Conservation (phyloP, 2,888 invertebrate genomes). For the Hesperia comma region DNA sequence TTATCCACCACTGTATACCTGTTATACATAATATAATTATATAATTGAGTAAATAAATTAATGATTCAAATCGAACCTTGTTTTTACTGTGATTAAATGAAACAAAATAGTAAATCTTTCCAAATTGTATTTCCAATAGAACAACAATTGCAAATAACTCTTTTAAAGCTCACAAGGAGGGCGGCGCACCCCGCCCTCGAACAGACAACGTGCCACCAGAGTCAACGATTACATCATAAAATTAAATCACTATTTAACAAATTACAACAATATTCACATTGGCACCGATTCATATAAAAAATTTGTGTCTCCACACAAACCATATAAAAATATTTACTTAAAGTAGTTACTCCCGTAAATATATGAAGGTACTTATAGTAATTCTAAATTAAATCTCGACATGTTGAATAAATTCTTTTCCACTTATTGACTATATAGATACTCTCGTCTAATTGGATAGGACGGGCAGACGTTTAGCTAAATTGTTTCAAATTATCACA, state of each 20-base stretch:
- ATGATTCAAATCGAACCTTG: neutral
- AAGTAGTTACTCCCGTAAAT: slow-evolving; percentile 74
- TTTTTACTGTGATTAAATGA: slow-evolving; percentile 45
- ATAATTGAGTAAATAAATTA: neutral
- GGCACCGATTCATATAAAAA: slow-evolving; percentile 81
- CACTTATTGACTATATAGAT: slow-evolving; percentile 72
- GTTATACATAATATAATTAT: slow-evolving; percentile 5
- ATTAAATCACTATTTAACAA: slow-evolving; percentile 82
- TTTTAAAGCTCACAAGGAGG: slow-evolving; percentile 69
- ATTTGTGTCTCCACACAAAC: slow-evolving; percentile 76
- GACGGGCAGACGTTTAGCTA: slow-evolving; percentile 50
- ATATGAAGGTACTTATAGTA: slow-evolving; percentile 63
- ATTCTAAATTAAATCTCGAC: slow-evolving; percentile 80
- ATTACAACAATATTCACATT: slow-evolving; percentile 83
- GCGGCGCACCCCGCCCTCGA: slow-evolving; percentile 46
- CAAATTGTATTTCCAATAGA: slow-evolving; percentile 80
- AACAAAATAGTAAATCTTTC: slow-evolving; percentile 55
- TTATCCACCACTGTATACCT: slow-evolving; percentile 16
- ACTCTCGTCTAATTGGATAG: slow-evolving; percentile 63
- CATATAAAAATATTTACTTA: slow-evolving; percentile 82
- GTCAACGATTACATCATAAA: slow-evolving; percentile 78
- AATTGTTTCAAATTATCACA: slow-evolving; percentile 25
- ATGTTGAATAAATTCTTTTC: slow-evolving; percentile 74
- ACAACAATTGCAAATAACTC: slow-evolving; percentile 80
- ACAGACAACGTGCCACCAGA: slow-evolving; percentile 66